Conservation (phyloP, 2,888 invertebrate species). For the Cordylochernes scorpioides region DNA sequence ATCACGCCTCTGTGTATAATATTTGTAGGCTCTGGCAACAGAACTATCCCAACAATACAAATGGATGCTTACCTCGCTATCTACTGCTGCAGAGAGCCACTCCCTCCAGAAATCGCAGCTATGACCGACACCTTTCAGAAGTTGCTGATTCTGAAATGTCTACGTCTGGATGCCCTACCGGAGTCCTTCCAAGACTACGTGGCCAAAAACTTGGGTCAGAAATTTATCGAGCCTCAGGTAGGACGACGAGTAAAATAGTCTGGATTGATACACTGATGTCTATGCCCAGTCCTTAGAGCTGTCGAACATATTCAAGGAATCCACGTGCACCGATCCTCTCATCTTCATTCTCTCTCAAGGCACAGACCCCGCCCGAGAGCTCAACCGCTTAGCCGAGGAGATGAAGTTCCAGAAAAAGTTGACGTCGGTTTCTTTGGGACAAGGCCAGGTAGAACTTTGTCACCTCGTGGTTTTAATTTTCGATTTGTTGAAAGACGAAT, state of each 20-base stretch:
- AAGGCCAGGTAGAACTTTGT: slow-evolving; percentile 35
- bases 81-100: no score
- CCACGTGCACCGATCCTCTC: slow-evolving; percentile 23
- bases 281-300: slow-evolving; percentile 24
- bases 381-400: slow-evolving; percentile 28
- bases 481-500: not conserved
- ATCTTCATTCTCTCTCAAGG: slow-evolving; percentile 25
- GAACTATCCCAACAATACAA: no score
- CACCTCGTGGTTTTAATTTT: not conserved
- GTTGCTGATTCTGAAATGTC: slow-evolving; percentile 21
- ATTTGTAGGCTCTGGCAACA: no score
- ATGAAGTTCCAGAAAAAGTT: slow-evolving; percentile 27
- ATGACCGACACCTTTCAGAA: slow-evolving; percentile 23
- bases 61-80: no score
- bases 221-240: not conserved
- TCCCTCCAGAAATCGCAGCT: no score
- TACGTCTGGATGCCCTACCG: slow-evolving; percentile 21
- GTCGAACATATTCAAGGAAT: slow-evolving; percentile 23
- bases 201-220: not conserved
- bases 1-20: no score
- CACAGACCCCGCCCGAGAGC: slow-evolving; percentile 25
- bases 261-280: slow-evolving; percentile 22
- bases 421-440: slow-evolving; percentile 57
- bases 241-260: not conserved
- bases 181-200: not conserved